These are phyloP conservation scores for Dryas iulia DNA, from an alignment of 1,140 invertebrate genomes.

Conservation along the genomic window DNA sequence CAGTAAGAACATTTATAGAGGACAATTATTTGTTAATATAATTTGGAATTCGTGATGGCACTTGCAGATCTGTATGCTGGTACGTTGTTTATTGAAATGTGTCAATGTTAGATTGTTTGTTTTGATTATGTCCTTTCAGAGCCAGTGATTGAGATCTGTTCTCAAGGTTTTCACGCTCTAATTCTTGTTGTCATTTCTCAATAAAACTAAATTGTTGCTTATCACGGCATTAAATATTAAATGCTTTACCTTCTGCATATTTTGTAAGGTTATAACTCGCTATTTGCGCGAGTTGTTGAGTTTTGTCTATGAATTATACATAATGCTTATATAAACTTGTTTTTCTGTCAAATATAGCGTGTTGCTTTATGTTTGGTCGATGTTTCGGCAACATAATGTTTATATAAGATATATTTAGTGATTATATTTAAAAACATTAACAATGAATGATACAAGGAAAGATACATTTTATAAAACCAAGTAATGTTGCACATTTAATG, in stretches of 20 bases:
- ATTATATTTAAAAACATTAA: neutral
- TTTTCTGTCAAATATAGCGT: neutral
- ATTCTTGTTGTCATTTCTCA: conserved; percentile 30
- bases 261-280: neutral
- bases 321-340: too few species aligned
- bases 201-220: conserved; percentile 2
- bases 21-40: conserved; percentile 46
- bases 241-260: neutral
- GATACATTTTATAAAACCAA: neutral
- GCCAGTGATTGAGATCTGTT: conserved; percentile 35
- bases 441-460: neutral
- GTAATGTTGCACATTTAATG: conserved; percentile 14
- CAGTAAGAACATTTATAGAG: conserved; percentile 47
- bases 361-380: neutral
- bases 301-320: neutral
- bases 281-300: too few species aligned
- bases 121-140: conserved; percentile 36
- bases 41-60: conserved; percentile 64
- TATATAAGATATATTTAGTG: too few species aligned
- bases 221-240: conserved; percentile 1
- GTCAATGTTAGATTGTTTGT: conserved; percentile 34
- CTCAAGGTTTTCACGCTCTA: conserved; percentile 60
- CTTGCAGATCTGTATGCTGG: conserved; percentile 72
- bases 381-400: too few species aligned
- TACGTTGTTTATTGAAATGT: conserved; percentile 51